Conservation (phyloP, 2,888 invertebrate genomes). For the Monoplex corrugatus region DNA sequence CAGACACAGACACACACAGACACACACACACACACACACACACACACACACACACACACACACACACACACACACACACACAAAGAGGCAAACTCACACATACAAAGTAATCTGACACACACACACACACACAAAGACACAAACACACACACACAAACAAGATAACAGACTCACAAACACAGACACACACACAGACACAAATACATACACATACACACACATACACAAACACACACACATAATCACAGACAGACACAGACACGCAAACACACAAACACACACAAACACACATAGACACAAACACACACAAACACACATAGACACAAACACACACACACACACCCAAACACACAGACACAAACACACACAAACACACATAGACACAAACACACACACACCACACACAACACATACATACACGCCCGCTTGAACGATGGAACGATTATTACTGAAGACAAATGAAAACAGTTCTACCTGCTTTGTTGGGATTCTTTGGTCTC, state of each 20-base stretch:
- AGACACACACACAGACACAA: neutral
- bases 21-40: neutral
- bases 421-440: no score
- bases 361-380: neutral
- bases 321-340: neutral
- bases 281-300: neutral
- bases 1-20: neutral
- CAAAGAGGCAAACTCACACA: neutral
- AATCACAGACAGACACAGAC: neutral
- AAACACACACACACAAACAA: neutral
- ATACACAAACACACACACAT: neutral
- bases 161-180: neutral
- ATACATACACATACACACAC: constrained; percentile 3
- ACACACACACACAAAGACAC: neutral
- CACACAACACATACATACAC: no score
- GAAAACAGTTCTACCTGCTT: no score
- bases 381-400: no score
- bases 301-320: neutral
- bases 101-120: neutral
- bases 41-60: neutral
- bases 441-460: no score
- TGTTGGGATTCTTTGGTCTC: no score
- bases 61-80: neutral
- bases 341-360: neutral
- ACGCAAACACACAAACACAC: neutral